Evolutionary conservation across 2,888 invertebrate genomes (phyloP).

Genomic region (Caenorhabditis japonica): DNA sequence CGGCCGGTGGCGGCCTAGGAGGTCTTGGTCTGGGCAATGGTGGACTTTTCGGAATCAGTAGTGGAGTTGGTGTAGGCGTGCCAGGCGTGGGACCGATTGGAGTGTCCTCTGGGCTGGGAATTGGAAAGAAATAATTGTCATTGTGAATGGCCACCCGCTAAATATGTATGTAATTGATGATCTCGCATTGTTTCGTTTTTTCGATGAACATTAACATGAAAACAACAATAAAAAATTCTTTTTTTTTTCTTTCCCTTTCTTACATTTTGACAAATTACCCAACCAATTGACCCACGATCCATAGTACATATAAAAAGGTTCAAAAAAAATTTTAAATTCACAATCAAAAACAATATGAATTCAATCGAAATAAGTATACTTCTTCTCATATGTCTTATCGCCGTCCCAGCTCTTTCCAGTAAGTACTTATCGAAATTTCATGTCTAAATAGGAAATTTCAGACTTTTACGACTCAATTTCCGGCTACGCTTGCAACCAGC

Average conservation of each 20-base stretch:
- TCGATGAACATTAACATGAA: constrained; percentile 4
- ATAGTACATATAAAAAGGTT: too few relatives aligned
- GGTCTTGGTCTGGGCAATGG: constrained; percentile 58
- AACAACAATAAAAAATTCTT: constrained; percentile 24
- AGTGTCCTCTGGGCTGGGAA: constrained; percentile 55
- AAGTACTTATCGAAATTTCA: too few relatives aligned
- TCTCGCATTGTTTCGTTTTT: constrained; percentile 21
- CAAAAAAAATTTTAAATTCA: too few relatives aligned
- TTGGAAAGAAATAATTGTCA: constrained; percentile 47
- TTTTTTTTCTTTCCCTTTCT: neutral
- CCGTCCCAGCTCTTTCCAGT: too few relatives aligned
- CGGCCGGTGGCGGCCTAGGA: constrained; percentile 49
- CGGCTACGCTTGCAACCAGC: constrained; percentile 58
- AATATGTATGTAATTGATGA: constrained; percentile 5
- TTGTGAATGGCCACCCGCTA: neutral
- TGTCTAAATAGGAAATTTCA: constrained; percentile 16
- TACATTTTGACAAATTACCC: too few relatives aligned
- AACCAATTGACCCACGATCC: neutral
- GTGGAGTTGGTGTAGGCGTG: constrained; percentile 60
- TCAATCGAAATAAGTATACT: too few relatives aligned
- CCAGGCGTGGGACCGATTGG: constrained; percentile 64
- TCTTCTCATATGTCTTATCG: too few relatives aligned
- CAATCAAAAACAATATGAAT: too few relatives aligned
- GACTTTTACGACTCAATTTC: constrained; percentile 49
- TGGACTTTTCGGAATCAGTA: constrained; percentile 59